Conservation (phyloP, 2,888 invertebrate genomes). For the Pogonocherus hispidulus region DNA sequence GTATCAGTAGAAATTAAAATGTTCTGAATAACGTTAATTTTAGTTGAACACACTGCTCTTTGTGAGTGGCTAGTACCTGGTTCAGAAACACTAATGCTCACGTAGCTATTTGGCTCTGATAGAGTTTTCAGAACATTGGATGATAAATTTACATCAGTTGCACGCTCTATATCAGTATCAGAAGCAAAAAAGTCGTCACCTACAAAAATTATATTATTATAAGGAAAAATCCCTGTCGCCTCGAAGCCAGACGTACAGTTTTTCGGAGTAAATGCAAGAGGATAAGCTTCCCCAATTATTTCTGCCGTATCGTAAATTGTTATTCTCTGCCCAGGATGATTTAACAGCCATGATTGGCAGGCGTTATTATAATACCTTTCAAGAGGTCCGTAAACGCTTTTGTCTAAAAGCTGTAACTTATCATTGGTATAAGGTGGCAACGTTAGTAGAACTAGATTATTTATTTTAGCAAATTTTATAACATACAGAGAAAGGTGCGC, state of each 20-base stretch:
- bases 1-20: too few species aligned
- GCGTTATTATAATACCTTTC: conserved; percentile 9
- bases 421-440: conserved; percentile 15
- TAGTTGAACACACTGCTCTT: too few species aligned
- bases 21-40: too few species aligned
- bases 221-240: conserved; percentile 11
- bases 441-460: neutral
- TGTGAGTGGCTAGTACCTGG: too few species aligned
- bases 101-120: too few species aligned
- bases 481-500: neutral
- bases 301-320: neutral
- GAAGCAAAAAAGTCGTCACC: neutral
- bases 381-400: conserved; percentile 6
- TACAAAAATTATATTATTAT: neutral
- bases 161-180: neutral
- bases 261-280: conserved; percentile 1
- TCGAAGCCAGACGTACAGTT: conserved; percentile 11
- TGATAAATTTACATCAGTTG: too few species aligned
- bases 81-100: too few species aligned
- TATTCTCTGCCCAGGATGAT: conserved; percentile 10
- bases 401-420: conserved; percentile 14
- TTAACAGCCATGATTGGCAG: conserved; percentile 12
- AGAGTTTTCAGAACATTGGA: too few species aligned
- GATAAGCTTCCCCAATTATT: conserved; percentile 2
- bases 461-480: neutral